Evolutionary conservation across 2,113 vertebrate genomes (phyloP).

Genomic region (Prochilodus magdalenae): DNA sequence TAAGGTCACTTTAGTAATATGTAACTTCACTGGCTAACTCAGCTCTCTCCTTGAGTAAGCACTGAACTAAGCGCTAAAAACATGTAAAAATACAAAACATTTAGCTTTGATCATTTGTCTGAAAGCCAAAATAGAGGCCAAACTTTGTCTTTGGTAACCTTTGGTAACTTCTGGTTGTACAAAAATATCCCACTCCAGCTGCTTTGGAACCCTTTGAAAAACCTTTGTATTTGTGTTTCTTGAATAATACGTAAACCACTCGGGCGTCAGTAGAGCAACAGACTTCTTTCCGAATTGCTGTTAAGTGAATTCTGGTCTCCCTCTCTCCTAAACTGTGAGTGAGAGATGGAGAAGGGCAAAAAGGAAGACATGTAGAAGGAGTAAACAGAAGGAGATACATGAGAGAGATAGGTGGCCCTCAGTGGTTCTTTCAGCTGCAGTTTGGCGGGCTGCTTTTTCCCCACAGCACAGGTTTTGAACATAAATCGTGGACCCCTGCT

Average conservation of each 20-base stretch:
- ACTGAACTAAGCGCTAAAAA: conserved; percentile 7
- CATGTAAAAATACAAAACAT: conserved; percentile 43
- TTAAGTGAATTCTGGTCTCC: background rate
- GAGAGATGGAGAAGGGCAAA: background rate
- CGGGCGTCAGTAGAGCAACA: background rate
- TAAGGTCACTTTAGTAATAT: conserved; percentile 54
- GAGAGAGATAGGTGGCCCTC: background rate
- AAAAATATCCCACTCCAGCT: conserved; percentile 47
- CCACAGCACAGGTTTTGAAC: background rate
- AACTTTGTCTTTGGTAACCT: conserved; percentile 40
- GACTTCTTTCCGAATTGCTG: background rate
- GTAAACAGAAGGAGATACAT: background rate
- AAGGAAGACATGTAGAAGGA: background rate
- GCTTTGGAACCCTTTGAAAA: conserved; percentile 38
- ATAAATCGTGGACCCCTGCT: background rate
- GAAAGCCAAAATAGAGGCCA: conserved; percentile 18
- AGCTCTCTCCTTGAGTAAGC: background rate
- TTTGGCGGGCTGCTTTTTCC: background rate
- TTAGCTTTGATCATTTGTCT: conserved; percentile 3
- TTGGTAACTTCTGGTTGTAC: conserved; percentile 40
- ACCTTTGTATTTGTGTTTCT: background rate
- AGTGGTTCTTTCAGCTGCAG: background rate
- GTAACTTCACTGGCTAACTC: background rate
- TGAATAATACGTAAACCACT: background rate
- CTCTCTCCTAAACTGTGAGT: background rate